Conservation (phyloP, 1,140 invertebrate species). For the Aphelinus atriplicis region DNA sequence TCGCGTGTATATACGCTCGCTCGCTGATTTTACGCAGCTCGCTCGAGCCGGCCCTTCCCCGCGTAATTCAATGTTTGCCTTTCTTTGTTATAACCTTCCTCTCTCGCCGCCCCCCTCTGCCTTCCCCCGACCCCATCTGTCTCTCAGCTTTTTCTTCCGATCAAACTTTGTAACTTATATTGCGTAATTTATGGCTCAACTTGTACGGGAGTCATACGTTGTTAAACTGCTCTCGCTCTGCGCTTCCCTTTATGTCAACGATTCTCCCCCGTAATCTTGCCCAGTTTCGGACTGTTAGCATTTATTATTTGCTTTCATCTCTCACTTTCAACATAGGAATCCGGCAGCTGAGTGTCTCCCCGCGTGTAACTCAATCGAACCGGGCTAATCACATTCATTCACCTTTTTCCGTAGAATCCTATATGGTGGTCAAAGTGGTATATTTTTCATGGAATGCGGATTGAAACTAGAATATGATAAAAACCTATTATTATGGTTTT, state of each 20-base stretch:
- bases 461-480: too few relatives aligned
- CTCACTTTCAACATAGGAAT: too few relatives aligned
- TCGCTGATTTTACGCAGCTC: neutral
- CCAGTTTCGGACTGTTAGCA: too few relatives aligned
- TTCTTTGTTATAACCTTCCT: neutral
- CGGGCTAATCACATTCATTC: too few relatives aligned
- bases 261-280: too few relatives aligned
- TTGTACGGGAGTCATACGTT: constrained; percentile 1
- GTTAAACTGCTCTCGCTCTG: neutral
- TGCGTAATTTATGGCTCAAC: constrained; percentile 19
- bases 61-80: constrained; percentile 21
- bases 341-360: too few relatives aligned
- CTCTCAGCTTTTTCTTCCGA: neutral
- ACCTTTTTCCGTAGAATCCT: too few relatives aligned
- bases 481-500: too few relatives aligned
- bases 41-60: neutral
- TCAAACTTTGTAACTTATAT: constrained; percentile 29
- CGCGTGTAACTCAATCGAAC: too few relatives aligned
- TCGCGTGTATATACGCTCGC: neutral
- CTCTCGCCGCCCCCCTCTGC: neutral
- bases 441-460: too few relatives aligned
- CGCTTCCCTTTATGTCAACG: neutral
- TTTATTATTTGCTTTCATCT: too few relatives aligned
- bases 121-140: neutral
- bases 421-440: too few relatives aligned